These are phyloP conservation scores for Gobio gobio DNA, from an alignment of 2,113 vertebrate genomes.

Conservation along the genomic window DNA sequence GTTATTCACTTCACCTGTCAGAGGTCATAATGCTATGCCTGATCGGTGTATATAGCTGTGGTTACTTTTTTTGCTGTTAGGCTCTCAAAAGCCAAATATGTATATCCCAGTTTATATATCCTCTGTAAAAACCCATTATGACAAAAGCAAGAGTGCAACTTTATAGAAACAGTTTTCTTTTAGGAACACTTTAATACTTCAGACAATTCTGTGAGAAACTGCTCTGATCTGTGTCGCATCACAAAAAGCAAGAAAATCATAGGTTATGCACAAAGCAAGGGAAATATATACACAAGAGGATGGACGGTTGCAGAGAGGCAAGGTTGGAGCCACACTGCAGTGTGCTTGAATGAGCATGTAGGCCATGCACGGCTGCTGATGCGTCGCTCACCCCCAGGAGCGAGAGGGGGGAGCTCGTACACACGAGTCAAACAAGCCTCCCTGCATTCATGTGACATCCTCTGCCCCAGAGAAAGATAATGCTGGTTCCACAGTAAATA, in stretches of 20 bases:
- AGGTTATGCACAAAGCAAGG: background rate
- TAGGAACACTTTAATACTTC: background rate
- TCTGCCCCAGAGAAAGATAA: slow-evolving; percentile 56
- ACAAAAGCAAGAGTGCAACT: slow-evolving; percentile 2
- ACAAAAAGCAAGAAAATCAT: background rate
- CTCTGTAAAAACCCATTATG: background rate
- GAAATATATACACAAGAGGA: background rate
- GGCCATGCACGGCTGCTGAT: slow-evolving; percentile 71
- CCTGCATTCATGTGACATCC: slow-evolving; percentile 65
- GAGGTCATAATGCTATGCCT: no score
- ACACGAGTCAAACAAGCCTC: slow-evolving; percentile 68
- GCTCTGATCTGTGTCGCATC: background rate
- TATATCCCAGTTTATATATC: background rate
- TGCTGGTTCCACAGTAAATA: slow-evolving; percentile 9
- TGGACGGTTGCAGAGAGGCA: slow-evolving; percentile 54
- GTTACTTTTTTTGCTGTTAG: background rate
- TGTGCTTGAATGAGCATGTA: slow-evolving; percentile 79
- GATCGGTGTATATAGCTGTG: no score
- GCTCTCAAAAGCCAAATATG: background rate
- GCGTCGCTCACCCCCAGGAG: slow-evolving; percentile 72
- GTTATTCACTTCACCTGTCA: no score
- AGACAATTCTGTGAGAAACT: background rate
- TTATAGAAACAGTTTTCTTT: background rate
- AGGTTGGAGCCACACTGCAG: slow-evolving; percentile 65
- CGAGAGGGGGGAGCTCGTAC: slow-evolving; percentile 61